Base-by-base conservation (phyloP, 2,113 vertebrate species). In the Uropsilus gracilis region DNA sequence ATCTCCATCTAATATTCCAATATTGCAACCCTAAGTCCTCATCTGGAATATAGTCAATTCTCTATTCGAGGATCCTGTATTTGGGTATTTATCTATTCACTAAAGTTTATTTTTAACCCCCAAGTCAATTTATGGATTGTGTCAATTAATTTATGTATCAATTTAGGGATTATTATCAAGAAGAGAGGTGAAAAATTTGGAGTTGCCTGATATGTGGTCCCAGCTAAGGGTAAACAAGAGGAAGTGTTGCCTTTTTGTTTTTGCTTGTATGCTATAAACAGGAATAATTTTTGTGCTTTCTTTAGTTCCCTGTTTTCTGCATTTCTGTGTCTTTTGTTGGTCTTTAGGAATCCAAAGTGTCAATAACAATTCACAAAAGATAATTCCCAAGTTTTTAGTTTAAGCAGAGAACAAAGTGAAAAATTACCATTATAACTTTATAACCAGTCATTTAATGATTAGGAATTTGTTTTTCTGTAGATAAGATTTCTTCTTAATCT, bases 401-500 rank as follows among this genome's bases (percentile, higher is more conserved):
- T 95, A 94, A 66, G 20, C 42, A 89, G 37, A 37, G 24, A 92
- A 96, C 86, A 94, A 96, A 85, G 32, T 50, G 64, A 89, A 97
- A 95, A 63, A 76, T 73, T 73, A 26, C 17, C 16, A 84, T 61
- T 78, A 66, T 1, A 61, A 78, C 18, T 71, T 96, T 18, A 73
- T 8, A 93, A 77, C 34, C 17, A 71, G 24, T 63, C 22, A 82
- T 20, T 17, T 26, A 87, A 85, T 73, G 57, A 92, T 72, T 77
- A 85, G 68, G 72, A 86, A 95, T 68, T 72, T 92, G n/a, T 69
- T 94, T 59, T 95, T 86, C 11, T 94, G 55, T 13, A 95, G 53
- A 90, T 39, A 57, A 93, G 92, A 10, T 85, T 93, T 82, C 26
- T 78, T 28, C 57, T 71, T 93, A 81, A 77, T 91, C 16, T 71